These are phyloP conservation scores for Neoaliturus tenellus DNA, from an alignment of 2,888 invertebrate genomes.

Conservation along the genomic window DNA sequence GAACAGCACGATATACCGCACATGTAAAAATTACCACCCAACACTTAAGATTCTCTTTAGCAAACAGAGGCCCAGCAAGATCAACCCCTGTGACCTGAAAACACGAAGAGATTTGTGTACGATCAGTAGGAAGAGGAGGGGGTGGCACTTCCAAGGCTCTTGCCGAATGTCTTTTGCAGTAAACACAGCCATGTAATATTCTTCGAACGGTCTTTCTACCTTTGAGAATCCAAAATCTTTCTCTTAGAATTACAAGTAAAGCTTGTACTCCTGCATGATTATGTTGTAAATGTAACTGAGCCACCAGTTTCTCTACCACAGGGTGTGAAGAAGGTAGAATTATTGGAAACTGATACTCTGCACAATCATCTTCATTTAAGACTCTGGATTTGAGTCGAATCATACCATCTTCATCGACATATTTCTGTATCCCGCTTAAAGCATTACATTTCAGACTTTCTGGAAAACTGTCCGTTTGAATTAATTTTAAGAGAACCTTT, in stretches of 20 bases:
- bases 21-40: slow-evolving; percentile 71
- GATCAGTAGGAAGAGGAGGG: slow-evolving; percentile 66
- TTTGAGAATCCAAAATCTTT: slow-evolving; percentile 46
- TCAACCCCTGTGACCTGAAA: slow-evolving; percentile 70
- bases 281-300: too few relatives aligned
- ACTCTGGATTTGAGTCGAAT: background rate
- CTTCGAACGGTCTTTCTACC: slow-evolving; percentile 35
- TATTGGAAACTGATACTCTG: background rate
- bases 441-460: background rate
- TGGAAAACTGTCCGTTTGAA: background rate
- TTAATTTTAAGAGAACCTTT: background rate
- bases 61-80: slow-evolving; percentile 69
- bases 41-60: slow-evolving; percentile 60
- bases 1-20: slow-evolving; percentile 70
- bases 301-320: too few relatives aligned
- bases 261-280: slow-evolving; percentile 35
- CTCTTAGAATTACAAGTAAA: slow-evolving; percentile 1
- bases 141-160: slow-evolving; percentile 60
- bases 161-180: slow-evolving; percentile 61
- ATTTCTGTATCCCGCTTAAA: background rate
- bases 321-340: background rate
- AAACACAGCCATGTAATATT: background rate
- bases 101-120: slow-evolving; percentile 64
- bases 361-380: background rate
- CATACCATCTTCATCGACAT: background rate